phyloP scores from a whole-genome alignment of 2,888 invertebrate genomes.

The Drosophila prolongata region DNA sequence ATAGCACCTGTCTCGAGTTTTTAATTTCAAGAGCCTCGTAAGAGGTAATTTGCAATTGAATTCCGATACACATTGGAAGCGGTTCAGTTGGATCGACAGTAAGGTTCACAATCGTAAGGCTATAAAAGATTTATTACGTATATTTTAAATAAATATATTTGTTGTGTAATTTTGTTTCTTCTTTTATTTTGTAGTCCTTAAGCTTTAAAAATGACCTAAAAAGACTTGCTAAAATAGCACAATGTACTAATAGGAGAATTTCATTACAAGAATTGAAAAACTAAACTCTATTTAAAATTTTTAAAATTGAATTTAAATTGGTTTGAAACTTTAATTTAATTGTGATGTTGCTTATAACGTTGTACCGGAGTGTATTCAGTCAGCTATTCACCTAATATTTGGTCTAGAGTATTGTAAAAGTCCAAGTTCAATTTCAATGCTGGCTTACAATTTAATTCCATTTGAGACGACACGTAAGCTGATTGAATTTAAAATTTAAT shows the following conservation, averaged over 20 bases:
- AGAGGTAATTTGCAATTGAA: constrained; percentile 25
- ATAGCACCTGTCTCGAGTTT: constrained; percentile 13
- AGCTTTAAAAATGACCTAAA: too few species aligned
- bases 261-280: too few species aligned
- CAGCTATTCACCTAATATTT: constrained; percentile 3
- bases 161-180: too few species aligned
- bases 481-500: constrained; percentile 26
- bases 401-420: not conserved
- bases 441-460: constrained; percentile 33
- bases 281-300: too few species aligned
- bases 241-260: too few species aligned
- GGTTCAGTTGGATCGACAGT: not conserved
- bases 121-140: not conserved
- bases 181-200: too few species aligned
- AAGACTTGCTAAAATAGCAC: too few species aligned
- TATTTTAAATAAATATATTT: not conserved
- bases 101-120: not conserved
- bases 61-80: not conserved
- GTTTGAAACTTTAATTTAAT: too few species aligned
- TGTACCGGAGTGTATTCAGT: not conserved
- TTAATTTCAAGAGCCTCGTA: constrained; percentile 8
- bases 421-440: constrained; percentile 31
- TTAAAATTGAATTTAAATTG: too few species aligned
- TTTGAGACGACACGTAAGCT: constrained; percentile 19
- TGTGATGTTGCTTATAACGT: not conserved